Base-by-base conservation (phyloP, 1,140 invertebrate genomes). In the Achatina immaculata region DNA sequence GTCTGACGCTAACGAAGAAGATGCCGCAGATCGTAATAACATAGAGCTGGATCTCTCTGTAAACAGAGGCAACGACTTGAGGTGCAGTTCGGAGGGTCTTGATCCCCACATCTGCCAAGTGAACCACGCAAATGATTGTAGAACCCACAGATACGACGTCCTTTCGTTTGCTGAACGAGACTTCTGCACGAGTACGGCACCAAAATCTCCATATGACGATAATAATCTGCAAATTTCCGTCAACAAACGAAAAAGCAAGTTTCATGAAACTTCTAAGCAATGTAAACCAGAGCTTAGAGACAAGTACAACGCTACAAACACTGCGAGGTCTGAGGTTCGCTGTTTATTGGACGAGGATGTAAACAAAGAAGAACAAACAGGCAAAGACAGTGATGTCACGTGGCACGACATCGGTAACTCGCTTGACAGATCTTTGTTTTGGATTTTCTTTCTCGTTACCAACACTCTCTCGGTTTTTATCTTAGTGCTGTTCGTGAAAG, bases 341-440 rank as follows among this genome's bases (percentile, higher is more conserved):
- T 31, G 81, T 28, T 58, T 82, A 21, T 76, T 84, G 68, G 43
- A 71, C 21, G 81, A 81, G 38, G 31, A 42, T 31, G 72, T 62
- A 9, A 9, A 62, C 2, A 24, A 2, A 3, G 36, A 45, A 21
- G 4, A 43, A 36, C 21, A 71, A 14, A 65, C 71, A 1, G 66
- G 66, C 14, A 80, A 79, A n/a, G 40, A 58, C 1, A 38, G 34
- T 38, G 76, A 82, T 42, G 66, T 83, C 28, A 82, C 84, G 73
- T 85, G 84, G 84, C 84, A 85, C 75, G 84, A 83, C 58, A 85
- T 85, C 55, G 84, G 84, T n/a, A 85, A 85, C 40, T 85, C 84
- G 28, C 40, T 85, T 65, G 84, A 85, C 78, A 68, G 80, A n/a
- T 71, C 71, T 0, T 65, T 85, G 11, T 85, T 85, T 74, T 85